Evolutionary conservation across 1,140 invertebrate genomes (phyloP).

Genomic region (Orius laevigatus): DNA sequence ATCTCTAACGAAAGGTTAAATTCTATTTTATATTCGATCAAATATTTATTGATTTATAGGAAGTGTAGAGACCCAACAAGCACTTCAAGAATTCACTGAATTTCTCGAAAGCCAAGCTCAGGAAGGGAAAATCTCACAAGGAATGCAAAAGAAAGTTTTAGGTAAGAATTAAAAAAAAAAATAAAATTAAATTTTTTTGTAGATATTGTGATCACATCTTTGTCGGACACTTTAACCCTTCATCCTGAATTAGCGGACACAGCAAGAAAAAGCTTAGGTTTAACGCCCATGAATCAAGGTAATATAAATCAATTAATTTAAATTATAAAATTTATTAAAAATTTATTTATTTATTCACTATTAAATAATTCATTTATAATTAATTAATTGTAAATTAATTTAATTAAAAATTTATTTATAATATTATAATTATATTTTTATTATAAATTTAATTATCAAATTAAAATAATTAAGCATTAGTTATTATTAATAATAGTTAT

Average conservation of each 20-base stretch:
- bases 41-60: too few relatives aligned
- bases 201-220: constrained; percentile 52
- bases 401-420: too few relatives aligned
- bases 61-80: constrained; percentile 43
- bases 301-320: not conserved
- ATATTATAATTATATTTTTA: too few relatives aligned
- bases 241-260: constrained; percentile 42
- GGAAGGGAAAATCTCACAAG: constrained; percentile 45
- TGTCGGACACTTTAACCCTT: constrained; percentile 49
- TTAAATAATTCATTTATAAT: too few relatives aligned
- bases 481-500: too few relatives aligned
- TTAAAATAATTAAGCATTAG: too few relatives aligned
- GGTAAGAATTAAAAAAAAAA: constrained; percentile 29
- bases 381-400: too few relatives aligned
- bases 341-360: too few relatives aligned
- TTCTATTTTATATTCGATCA: not conserved
- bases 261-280: constrained; percentile 26
- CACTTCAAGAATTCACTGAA: constrained; percentile 46
- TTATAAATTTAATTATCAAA: too few relatives aligned
- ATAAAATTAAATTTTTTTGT: constrained; percentile 20
- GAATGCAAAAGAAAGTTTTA: constrained; percentile 53
- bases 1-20: constrained; percentile 38
- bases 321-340: too few relatives aligned
- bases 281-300: not conserved
- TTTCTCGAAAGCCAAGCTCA: constrained; percentile 53